Conservation (phyloP, 2,797 vertebrate genomes). For the Gymnocypris eckloni region DNA sequence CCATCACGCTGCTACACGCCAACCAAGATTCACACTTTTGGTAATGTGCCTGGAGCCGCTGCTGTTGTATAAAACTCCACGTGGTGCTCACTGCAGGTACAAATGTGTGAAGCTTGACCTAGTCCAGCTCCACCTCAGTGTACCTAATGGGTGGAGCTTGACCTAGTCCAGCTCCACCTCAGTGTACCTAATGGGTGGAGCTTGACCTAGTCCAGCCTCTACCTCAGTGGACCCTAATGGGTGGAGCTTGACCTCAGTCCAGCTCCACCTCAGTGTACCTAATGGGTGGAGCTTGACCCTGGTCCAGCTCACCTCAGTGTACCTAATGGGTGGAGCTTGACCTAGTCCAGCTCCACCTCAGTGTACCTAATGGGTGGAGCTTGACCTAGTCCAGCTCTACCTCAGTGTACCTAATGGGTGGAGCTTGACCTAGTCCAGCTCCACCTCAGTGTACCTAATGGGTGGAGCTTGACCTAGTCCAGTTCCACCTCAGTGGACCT, state of each 20-base stretch:
- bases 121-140: too few relatives aligned
- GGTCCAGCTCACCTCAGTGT: too few relatives aligned
- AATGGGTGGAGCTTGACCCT: neutral
- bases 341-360: neutral
- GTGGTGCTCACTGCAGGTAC: neutral
- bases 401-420: neutral
- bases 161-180: too few relatives aligned
- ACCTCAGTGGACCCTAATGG: neutral
- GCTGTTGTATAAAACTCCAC: neutral
- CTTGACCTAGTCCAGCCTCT: neutral
- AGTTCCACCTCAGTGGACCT: too few relatives aligned
- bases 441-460: neutral
- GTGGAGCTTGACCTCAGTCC: neutral
- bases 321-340: too few relatives aligned
- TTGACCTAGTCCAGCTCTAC: neutral
- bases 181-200: neutral
- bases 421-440: neutral
- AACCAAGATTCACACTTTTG: neutral
- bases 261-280: too few relatives aligned
- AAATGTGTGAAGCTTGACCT: neutral
- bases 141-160: neutral
- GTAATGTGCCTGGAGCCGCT: neutral
- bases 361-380: neutral
- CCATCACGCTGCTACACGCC: neutral
- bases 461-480: neutral